Conservation (phyloP, 2,113 vertebrate genomes). For the Sphyrna mokarran region DNA sequence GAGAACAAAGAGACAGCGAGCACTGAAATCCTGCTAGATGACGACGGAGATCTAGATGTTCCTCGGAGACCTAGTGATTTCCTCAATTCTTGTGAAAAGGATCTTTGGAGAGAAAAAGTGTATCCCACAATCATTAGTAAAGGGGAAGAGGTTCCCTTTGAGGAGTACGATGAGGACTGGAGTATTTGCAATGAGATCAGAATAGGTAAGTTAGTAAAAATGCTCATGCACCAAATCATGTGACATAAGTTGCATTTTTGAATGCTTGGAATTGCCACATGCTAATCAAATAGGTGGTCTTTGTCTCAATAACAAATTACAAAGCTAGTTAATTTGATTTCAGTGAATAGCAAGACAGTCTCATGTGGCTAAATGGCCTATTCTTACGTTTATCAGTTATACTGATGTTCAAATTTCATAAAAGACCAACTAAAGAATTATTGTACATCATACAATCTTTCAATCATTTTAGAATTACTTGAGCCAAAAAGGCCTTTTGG, state of each 20-base stretch:
- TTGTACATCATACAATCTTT: neutral
- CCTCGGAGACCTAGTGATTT: constrained; percentile 54
- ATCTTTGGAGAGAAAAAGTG: constrained; percentile 51
- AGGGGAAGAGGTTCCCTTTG: constrained; percentile 47
- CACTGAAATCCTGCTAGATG: constrained; percentile 56
- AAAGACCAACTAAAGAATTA: neutral
- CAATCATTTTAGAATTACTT: neutral
- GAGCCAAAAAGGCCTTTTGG: neutral
- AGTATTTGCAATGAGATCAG: constrained; percentile 46
- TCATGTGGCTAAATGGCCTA: too few relatives aligned
- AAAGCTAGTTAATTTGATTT: neutral
- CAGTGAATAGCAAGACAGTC: too few relatives aligned
- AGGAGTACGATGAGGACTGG: constrained; percentile 43
- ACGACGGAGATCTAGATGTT: constrained; percentile 82
- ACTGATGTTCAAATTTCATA: neutral
- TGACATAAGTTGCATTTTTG: neutral
- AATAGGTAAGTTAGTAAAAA: constrained; percentile 56
- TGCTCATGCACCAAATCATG: constrained; percentile 41
- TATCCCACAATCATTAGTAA: constrained; percentile 65
- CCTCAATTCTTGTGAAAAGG: constrained; percentile 39
- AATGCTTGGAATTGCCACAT: neutral
- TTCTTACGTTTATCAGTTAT: neutral
- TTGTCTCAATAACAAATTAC: neutral
- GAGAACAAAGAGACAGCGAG: too few relatives aligned
- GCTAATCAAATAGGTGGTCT: neutral